Conservation (phyloP, 2,888 invertebrate species). For the Drosophila macrospina region DNA sequence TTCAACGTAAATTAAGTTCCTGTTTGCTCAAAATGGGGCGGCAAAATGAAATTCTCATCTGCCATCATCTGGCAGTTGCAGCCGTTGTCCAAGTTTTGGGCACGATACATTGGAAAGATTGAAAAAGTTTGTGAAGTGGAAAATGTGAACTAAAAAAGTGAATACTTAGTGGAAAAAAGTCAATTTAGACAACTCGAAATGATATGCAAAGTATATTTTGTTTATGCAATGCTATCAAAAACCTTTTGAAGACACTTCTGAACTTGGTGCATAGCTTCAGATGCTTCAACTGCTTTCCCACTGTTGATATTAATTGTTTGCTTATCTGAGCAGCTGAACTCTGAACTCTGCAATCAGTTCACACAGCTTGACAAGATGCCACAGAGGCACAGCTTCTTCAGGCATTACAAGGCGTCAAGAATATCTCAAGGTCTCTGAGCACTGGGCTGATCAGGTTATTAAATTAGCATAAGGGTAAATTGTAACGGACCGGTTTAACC, state of each 20-base stretch:
- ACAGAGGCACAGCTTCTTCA: slow-evolving; percentile 1
- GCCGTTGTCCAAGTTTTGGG: slow-evolving; percentile 50
- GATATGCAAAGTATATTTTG: not conserved
- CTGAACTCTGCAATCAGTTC: not conserved
- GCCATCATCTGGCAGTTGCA: slow-evolving; percentile 56
- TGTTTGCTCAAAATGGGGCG: slow-evolving; percentile 52
- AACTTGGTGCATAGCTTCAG: no score
- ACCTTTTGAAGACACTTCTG: not conserved
- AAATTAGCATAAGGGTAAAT: slow-evolving; percentile 30
- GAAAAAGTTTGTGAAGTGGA: slow-evolving; percentile 35
- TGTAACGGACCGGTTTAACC: slow-evolving; percentile 61
- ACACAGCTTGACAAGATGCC: not conserved
- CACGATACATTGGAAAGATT: slow-evolving; percentile 45
- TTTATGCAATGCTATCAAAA: not conserved
- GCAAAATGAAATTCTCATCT: slow-evolving; percentile 57
- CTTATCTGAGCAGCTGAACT: not conserved
- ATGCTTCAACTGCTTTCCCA: not conserved
- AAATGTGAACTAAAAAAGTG: slow-evolving; percentile 6
- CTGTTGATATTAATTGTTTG: not conserved
- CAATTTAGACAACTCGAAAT: not conserved
- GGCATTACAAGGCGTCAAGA: not conserved
- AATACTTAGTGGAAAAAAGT: not conserved
- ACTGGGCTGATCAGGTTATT: slow-evolving; percentile 9
- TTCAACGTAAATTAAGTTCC: slow-evolving; percentile 79
- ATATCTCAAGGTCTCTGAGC: slow-evolving; percentile 2